Conservation (phyloP, 1,140 invertebrate species). For the Drosophila saltans region DNA sequence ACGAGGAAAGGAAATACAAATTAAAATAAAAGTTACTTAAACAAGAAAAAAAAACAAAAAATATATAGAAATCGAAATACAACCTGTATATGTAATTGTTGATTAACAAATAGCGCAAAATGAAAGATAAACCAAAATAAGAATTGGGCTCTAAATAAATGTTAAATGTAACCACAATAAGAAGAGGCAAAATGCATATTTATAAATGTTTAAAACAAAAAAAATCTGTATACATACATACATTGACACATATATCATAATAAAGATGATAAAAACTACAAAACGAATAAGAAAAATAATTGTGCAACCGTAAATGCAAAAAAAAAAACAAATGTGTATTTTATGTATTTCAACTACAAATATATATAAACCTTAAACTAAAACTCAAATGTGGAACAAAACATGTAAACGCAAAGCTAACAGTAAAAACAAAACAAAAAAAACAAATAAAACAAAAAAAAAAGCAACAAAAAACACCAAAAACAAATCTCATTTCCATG, state of each 20-base stretch:
- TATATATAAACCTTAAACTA: conserved; percentile 23
- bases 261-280: conserved; percentile 21
- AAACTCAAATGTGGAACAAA: conserved; percentile 48
- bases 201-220: conserved; percentile 76
- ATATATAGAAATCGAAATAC: conserved; percentile 16
- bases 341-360: conserved; percentile 58
- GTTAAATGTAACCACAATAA: conserved; percentile 47
- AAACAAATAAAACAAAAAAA: conserved; percentile 32
- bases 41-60: conserved; percentile 29
- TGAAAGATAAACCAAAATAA: conserved; percentile 22
- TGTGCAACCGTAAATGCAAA: conserved; percentile 31
- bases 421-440: conserved; percentile 24
- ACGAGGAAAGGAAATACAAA: conserved; percentile 18
- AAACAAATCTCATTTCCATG: conserved; percentile 35
- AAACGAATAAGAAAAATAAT: conserved; percentile 41
- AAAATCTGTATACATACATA: conserved; percentile 26
- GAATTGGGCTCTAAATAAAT: conserved; percentile 54
- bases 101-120: conserved; percentile 20
- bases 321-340: conserved; percentile 30
- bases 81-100: conserved; percentile 24
- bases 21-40: conserved; percentile 41
- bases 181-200: conserved; percentile 53
- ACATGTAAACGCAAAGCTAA: conserved; percentile 55
- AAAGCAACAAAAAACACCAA: conserved; percentile 33
- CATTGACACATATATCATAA: conserved; percentile 29